Conservation (phyloP, 2,113 vertebrate genomes). For the Erinaceus europaeus region DNA sequence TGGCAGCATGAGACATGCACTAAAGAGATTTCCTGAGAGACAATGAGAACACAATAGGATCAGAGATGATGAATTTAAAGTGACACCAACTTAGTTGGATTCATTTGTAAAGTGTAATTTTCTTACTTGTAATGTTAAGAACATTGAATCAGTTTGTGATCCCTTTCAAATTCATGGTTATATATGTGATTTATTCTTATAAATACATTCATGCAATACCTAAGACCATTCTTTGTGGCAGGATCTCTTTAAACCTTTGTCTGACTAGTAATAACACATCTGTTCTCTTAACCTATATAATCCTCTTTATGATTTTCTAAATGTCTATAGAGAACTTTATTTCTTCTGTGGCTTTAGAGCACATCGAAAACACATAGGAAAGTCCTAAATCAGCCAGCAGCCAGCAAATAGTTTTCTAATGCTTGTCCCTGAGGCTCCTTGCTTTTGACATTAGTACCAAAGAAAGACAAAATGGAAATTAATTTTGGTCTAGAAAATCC, state of each 20-base stretch:
- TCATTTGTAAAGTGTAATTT: neutral
- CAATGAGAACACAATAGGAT: neutral
- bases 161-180: neutral
- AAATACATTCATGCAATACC: neutral
- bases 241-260: neutral
- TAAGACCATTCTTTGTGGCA: neutral
- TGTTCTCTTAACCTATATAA: neutral
- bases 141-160: neutral
- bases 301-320: conserved; percentile 15
- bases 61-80: neutral
- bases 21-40: neutral
- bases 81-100: neutral
- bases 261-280: neutral
- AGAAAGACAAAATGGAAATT: conserved; percentile 31
- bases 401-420: conserved; percentile 14
- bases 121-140: neutral
- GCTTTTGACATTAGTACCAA: conserved; percentile 17
- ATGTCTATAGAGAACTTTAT: neutral
- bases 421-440: neutral
- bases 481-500: conserved; percentile 41
- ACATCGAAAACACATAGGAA: neutral
- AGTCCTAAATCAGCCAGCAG: neutral
- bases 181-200: neutral
- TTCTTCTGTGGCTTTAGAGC: neutral
- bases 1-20: neutral